These are phyloP conservation scores for Drosophila aff. DNA, from an alignment of 1,140 invertebrate species.

Conservation along the genomic window DNA sequence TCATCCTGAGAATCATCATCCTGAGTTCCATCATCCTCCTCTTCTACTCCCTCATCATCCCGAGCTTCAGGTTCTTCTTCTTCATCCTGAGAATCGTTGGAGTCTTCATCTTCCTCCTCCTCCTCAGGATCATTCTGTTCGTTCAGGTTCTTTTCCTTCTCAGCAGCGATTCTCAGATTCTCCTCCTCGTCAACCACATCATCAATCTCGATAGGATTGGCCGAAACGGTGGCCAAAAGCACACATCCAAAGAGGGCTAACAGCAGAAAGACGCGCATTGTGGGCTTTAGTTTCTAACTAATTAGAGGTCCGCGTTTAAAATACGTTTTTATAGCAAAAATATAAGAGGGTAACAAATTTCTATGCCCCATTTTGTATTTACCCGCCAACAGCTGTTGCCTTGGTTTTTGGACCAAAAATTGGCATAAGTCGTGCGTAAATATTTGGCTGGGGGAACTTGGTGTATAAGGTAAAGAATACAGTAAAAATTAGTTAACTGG, in stretches of 20 bases:
- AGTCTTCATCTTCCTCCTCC: constrained; percentile 9
- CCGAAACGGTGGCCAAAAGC: constrained; percentile 44
- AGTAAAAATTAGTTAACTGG: background rate
- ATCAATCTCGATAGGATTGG: constrained; percentile 17
- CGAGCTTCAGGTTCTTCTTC: background rate
- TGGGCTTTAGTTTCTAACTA: constrained; percentile 52
- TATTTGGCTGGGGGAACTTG: constrained; percentile 1
- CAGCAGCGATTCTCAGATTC: constrained; percentile 2
- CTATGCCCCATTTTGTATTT: constrained; percentile 17
- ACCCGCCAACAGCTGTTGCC: constrained; percentile 32
- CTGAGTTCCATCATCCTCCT: background rate
- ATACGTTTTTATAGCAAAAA: constrained; percentile 55
- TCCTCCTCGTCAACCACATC: constrained; percentile 24
- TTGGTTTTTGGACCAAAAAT: constrained; percentile 30
- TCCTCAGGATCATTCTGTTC: background rate
- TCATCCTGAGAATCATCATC: background rate
- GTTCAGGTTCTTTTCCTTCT: constrained; percentile 2
- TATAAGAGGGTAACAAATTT: background rate
- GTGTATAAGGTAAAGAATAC: background rate
- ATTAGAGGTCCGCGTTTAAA: constrained; percentile 6
- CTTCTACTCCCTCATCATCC: background rate
- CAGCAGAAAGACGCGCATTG: constrained; percentile 57
- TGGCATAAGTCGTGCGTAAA: constrained; percentile 23
- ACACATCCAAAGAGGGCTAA: constrained; percentile 66
- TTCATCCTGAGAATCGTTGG: background rate